phyloP scores from a whole-genome alignment of 2,113 vertebrate species.

The Stomatorhinus ivindoensis region DNA sequence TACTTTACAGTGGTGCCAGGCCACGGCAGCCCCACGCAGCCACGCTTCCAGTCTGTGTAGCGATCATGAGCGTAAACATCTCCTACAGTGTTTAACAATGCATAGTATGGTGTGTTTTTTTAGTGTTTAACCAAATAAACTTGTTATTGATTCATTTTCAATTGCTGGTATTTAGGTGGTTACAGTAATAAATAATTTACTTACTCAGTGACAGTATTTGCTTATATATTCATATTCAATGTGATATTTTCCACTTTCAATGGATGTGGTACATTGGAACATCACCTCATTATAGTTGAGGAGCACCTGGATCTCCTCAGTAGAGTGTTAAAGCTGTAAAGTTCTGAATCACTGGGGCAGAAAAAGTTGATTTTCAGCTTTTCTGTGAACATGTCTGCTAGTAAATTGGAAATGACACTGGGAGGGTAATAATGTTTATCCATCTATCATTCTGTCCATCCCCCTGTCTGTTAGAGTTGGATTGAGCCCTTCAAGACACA shows the following conservation, averaged over 20 bases:
- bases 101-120: neutral
- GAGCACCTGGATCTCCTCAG: too few relatives aligned
- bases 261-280: neutral
- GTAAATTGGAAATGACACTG: neutral
- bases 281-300: neutral
- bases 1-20: neutral
- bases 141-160: neutral
- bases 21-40: neutral
- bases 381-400: neutral
- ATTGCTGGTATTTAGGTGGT: neutral
- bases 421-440: neutral
- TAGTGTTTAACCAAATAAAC: neutral
- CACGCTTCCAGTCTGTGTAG: neutral
- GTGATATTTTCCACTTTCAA: too few relatives aligned
- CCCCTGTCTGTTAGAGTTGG: neutral
- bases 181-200: neutral
- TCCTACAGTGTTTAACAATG: neutral
- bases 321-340: neutral
- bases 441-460: neutral
- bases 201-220: neutral
- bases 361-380: neutral
- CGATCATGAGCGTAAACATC: neutral
- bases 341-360: neutral
- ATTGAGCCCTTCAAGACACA: neutral
- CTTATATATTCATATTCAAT: neutral